Evolutionary conservation across 2,113 vertebrate species (phyloP).

Genomic region (Xiphophorus maculatus): DNA sequence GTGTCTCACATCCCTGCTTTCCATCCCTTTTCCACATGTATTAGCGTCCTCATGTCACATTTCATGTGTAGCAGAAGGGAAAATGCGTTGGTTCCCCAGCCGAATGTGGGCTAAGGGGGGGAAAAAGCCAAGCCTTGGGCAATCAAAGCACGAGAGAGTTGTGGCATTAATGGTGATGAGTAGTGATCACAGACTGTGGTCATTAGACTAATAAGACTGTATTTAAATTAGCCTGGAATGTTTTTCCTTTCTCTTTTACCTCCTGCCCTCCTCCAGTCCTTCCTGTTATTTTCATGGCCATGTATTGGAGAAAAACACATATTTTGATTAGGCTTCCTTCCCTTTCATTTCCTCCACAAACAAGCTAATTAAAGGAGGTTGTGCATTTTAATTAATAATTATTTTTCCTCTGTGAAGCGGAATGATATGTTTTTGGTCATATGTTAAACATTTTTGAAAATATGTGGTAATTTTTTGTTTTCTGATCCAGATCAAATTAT

Average conservation of each 20-base stretch:
- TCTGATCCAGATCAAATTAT: not conserved
- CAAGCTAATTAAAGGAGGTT: slow-evolving; percentile 73
- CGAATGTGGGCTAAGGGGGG: slow-evolving; percentile 74
- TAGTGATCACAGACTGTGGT: slow-evolving; percentile 93
- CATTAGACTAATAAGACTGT: slow-evolving; percentile 99
- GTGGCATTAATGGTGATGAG: slow-evolving; percentile 93
- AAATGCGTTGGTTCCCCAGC: slow-evolving; percentile 64
- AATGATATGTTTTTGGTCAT: slow-evolving; percentile 62
- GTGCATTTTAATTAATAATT: slow-evolving; percentile 78
- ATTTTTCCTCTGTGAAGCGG: slow-evolving; percentile 75
- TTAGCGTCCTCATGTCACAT: slow-evolving; percentile 80
- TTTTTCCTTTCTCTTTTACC: slow-evolving; percentile 54
- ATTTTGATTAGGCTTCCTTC: slow-evolving; percentile 58
- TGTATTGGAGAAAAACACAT: slow-evolving; percentile 53
- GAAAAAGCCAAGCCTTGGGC: slow-evolving; percentile 82
- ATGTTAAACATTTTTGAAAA: slow-evolving; percentile 18
- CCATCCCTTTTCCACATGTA: slow-evolving; percentile 77
- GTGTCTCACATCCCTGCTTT: slow-evolving; percentile 70
- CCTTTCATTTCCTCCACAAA: slow-evolving; percentile 61
- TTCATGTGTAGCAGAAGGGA: slow-evolving; percentile 78
- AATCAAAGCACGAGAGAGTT: slow-evolving; percentile 80
- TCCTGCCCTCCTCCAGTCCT: slow-evolving; percentile 39
- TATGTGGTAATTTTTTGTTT: slow-evolving; percentile 22
- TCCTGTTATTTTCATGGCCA: slow-evolving; percentile 63
- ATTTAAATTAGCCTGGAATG: slow-evolving; percentile 87